Conservation (phyloP, 30 jellyfish, hydroid and myxozoan species). For the Rhopilema esculentum region DNA sequence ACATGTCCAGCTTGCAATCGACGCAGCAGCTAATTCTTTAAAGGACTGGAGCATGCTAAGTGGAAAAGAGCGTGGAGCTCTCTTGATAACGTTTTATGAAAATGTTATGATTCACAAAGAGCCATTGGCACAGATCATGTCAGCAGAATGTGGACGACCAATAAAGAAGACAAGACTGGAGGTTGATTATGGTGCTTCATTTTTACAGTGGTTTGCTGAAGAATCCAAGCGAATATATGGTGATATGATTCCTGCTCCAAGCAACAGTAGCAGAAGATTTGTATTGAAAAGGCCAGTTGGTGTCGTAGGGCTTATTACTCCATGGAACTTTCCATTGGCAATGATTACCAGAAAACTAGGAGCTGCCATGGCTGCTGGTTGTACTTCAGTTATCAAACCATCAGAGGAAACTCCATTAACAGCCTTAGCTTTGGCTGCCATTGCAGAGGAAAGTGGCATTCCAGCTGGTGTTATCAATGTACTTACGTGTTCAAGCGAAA, state of each 20-base stretch:
- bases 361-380: conserved; percentile 99
- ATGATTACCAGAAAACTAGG: conserved; percentile 91
- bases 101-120: conserved; percentile 59
- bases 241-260: conserved; percentile 72
- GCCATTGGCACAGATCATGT: conserved; percentile 78
- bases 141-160: conserved; percentile 93
- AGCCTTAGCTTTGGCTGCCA: conserved; percentile 85
- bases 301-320: conserved; percentile 93
- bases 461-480: conserved; percentile 96
- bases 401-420: conserved; percentile 97
- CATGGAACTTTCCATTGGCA: conserved; percentile 98
- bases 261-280: conserved; percentile 34
- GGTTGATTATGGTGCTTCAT: conserved; percentile 88
- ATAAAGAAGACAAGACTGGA: conserved; percentile 74
- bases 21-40: conserved; percentile 78
- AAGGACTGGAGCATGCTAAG: conserved; percentile 49
- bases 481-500: conserved; percentile 77
- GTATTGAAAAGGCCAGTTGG: conserved; percentile 93
- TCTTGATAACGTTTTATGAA: conserved; percentile 37
- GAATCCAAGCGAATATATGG: conserved; percentile 92
- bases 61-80: conserved; percentile 58
- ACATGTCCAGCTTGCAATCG: conserved; percentile 68
- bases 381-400: conserved; percentile 93
- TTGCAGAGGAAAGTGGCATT: conserved; percentile 80
- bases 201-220: conserved; percentile 93